These are phyloP conservation scores for Xyliphius kryptos DNA, from an alignment of 2,113 vertebrate species.

Conservation along the genomic window DNA sequence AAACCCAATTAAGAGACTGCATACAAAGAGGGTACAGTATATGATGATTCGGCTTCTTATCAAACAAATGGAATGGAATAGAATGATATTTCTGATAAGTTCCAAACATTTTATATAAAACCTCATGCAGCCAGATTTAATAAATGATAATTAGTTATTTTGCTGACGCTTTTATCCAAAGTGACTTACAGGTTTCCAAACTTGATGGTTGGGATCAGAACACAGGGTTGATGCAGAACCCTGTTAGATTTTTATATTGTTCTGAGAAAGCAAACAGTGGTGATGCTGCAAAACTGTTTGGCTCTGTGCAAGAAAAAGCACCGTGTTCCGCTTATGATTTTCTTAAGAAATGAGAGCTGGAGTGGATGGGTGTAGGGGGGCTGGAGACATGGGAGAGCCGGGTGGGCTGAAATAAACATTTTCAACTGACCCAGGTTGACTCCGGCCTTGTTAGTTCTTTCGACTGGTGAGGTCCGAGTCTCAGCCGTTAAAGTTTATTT, in stretches of 20 bases:
- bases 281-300: background rate
- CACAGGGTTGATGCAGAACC: no score
- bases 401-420: conserved; percentile 69
- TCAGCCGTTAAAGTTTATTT: conserved; percentile 73
- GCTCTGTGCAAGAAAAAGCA: background rate
- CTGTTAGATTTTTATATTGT: background rate
- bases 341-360: conserved; percentile 13
- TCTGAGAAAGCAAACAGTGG: conserved; percentile 7
- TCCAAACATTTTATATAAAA: no score
- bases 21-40: no score
- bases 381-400: background rate
- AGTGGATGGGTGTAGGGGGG: conserved; percentile 12
- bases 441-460: conserved; percentile 76
- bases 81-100: no score
- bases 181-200: no score
- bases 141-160: no score
- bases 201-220: no score
- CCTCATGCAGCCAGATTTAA: background rate
- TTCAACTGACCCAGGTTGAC: conserved; percentile 72
- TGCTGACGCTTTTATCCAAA: no score
- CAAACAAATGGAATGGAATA: no score
- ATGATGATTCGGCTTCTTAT: no score
- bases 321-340: background rate
- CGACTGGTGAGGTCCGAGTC: conserved; percentile 72
- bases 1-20: background rate